Percentiles rank a stretch among this genome's conserved stretches.
Conservation (phyloP, 2,797 vertebrate species). For the Heteromormyrus szaboi region DNA sequence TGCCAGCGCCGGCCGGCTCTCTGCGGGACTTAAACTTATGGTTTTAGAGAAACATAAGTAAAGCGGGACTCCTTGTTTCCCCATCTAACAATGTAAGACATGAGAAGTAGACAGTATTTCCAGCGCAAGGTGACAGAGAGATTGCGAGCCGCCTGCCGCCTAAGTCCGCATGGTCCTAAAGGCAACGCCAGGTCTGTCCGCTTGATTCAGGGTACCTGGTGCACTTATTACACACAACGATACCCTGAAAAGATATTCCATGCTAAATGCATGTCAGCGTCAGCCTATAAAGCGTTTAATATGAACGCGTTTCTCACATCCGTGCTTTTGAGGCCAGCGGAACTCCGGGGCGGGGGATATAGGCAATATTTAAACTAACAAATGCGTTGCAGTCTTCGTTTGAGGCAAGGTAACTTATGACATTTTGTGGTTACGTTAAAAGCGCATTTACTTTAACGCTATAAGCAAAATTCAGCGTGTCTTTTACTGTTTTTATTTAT, state of each 20-base stretch:
- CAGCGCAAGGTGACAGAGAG: slow-evolving; percentile 59
- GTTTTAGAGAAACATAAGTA: slow-evolving; percentile 24
- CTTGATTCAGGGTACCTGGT: not conserved
- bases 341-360: not conserved
- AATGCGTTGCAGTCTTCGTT: not conserved
- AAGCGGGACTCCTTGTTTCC: slow-evolving; percentile 34
- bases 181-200: slow-evolving; percentile 21
- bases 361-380: not conserved
- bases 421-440: not conserved
- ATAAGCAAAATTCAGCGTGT: not conserved
- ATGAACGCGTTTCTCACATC: not conserved
- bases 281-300: not conserved
- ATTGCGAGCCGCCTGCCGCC: slow-evolving; percentile 56
- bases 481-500: not conserved
- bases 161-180: slow-evolving; percentile 70
- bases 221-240: not conserved
- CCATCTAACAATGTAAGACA: slow-evolving; percentile 36
- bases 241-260: slow-evolving; percentile 2
- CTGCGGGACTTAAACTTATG: slow-evolving; percentile 10
- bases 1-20: slow-evolving; percentile 21
- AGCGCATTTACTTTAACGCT: not conserved
- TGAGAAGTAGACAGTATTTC: slow-evolving; percentile 55
- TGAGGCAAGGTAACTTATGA: not conserved
- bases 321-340: not conserved
- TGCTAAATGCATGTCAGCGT: not conserved